Evolutionary conservation across 1,140 invertebrate genomes (phyloP).

Genomic region (Leptopilina boulardi): DNA sequence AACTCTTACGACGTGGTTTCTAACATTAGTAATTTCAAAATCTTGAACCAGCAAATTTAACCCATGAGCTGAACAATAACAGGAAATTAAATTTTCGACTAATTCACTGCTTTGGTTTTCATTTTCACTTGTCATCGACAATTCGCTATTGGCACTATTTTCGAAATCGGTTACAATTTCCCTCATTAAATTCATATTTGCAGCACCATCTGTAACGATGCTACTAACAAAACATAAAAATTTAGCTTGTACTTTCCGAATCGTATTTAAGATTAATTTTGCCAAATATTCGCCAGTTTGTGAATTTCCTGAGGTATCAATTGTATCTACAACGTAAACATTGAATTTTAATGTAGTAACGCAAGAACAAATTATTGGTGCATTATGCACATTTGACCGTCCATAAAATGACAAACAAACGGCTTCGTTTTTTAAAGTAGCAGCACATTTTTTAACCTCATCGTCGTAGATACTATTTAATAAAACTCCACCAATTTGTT

Average conservation of each 20-base stretch:
- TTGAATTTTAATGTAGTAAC: slow-evolving; percentile 31
- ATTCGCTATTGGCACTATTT: too few species aligned
- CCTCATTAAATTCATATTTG: slow-evolving; percentile 36
- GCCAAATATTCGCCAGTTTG: slow-evolving; percentile 39
- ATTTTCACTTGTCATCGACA: too few species aligned
- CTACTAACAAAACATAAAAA: slow-evolving; percentile 37
- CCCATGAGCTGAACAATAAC: background rate
- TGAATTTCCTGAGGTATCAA: slow-evolving; percentile 40
- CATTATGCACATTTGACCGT: slow-evolving; percentile 49
- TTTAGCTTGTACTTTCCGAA: slow-evolving; percentile 13
- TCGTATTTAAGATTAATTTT: slow-evolving; percentile 27
- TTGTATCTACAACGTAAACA: slow-evolving; percentile 36
- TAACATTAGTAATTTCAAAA: slow-evolving; percentile 30
- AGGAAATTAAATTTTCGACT: background rate
- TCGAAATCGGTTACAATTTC: background rate
- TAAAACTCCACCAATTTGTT: slow-evolving; percentile 34
- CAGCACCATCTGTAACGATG: slow-evolving; percentile 38
- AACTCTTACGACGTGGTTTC: background rate
- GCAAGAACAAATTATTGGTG: slow-evolving; percentile 37
- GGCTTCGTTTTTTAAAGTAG: slow-evolving; percentile 34
- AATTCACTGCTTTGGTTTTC: too few species aligned
- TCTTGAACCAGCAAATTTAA: background rate
- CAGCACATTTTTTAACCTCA: slow-evolving; percentile 34
- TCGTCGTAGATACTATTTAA: slow-evolving; percentile 38
- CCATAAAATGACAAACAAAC: slow-evolving; percentile 44